These are phyloP conservation scores for Trachymyrmex cornetzi DNA, from an alignment of 1,140 invertebrate species.

Conservation along the genomic window DNA sequence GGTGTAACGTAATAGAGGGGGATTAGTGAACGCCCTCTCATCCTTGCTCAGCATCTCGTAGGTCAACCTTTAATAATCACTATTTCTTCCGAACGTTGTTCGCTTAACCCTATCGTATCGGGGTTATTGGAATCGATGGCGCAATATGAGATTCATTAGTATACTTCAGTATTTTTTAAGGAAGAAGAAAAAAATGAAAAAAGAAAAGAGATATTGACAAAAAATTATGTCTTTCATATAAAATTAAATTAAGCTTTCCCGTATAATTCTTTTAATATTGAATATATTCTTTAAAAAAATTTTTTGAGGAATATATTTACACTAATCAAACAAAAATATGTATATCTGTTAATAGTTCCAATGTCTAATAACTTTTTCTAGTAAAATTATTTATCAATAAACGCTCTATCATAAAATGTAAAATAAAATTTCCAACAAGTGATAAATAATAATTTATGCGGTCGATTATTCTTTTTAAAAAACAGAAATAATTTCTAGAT, in stretches of 20 bases:
- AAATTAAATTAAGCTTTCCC: slow-evolving; percentile 6
- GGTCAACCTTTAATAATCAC: slow-evolving; percentile 72
- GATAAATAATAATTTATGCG: too few species aligned
- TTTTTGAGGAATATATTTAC: neutral
- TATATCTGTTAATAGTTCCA: neutral
- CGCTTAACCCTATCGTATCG: slow-evolving; percentile 66
- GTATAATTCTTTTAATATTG: neutral
- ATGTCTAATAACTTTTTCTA: neutral
- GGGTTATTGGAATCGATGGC: slow-evolving; percentile 65
- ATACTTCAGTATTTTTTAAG: slow-evolving; percentile 1
- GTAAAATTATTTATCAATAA: slow-evolving; percentile 21
- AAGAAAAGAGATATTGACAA: neutral
- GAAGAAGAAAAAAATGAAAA: neutral
- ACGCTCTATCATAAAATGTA: neutral
- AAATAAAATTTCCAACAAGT: neutral
- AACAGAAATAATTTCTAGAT: neutral
- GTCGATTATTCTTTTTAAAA: neutral
- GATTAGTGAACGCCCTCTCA: slow-evolving; percentile 71
- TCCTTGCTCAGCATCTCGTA: slow-evolving; percentile 56
- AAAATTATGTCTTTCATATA: neutral
- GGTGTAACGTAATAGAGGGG: slow-evolving; percentile 75
- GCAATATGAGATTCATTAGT: slow-evolving; percentile 52
- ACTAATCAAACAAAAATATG: neutral
- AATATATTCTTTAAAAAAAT: neutral
- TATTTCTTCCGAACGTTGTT: slow-evolving; percentile 63